Evolutionary conservation across 2,113 vertebrate genomes (phyloP).

Genomic region (Hippopotamus amphibius): DNA sequence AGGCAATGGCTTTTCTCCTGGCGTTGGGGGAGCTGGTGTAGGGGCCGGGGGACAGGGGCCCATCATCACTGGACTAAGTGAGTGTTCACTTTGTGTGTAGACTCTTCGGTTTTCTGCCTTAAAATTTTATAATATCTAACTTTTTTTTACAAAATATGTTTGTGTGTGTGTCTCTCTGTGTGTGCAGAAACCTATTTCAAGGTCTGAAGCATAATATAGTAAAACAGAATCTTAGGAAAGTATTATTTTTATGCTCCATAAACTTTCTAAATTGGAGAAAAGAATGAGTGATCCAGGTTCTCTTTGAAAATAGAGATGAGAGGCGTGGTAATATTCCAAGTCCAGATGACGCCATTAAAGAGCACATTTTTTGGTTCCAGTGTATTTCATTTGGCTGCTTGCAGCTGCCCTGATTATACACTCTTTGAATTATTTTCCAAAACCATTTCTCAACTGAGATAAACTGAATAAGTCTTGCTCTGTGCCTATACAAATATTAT

Average conservation of each 20-base stretch:
- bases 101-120: background rate
- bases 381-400: conserved; percentile 29
- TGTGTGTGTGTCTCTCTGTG: background rate
- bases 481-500: conserved; percentile 64
- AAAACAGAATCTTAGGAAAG: conserved; percentile 3
- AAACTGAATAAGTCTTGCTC: conserved; percentile 52
- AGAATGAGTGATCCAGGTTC: background rate
- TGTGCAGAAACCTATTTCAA: background rate
- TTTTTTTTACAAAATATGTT: background rate
- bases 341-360: background rate
- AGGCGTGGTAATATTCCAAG: background rate
- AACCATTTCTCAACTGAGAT: conserved; percentile 61
- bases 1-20: conserved; percentile 87
- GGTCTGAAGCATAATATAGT: conserved; percentile 11
- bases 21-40: conserved; percentile 75
- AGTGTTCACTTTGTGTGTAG: conserved; percentile 67
- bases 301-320: conserved; percentile 34
- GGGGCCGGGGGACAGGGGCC: conserved; percentile 85
- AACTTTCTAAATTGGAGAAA: conserved; percentile 17
- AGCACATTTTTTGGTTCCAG: background rate
- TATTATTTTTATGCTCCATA: conserved; percentile 7
- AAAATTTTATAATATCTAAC: background rate
- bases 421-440: conserved; percentile 56
- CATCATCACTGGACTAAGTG: conserved; percentile 88
- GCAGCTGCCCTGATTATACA: background rate